Conservation (phyloP, 37 sponge, comb jelly and placozoan species). For the Halichondria panicea region DNA sequence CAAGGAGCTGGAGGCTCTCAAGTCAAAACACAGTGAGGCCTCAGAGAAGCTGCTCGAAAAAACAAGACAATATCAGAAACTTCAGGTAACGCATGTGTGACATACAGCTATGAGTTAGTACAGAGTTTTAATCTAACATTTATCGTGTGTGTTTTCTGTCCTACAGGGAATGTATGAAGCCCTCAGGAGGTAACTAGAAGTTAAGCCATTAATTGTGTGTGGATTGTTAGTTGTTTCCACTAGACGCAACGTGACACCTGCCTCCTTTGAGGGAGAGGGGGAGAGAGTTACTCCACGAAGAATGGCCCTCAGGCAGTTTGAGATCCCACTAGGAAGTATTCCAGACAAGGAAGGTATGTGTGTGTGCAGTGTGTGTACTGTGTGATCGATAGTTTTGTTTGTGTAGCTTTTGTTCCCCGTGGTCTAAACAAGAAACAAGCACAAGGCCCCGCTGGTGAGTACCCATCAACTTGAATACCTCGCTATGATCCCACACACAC, state of each 20-base stretch:
- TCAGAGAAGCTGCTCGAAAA: constrained; percentile 86
- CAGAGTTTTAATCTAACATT: neutral
- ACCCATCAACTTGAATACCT: too few relatives aligned
- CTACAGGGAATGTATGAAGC: constrained; percentile 77
- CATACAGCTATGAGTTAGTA: neutral
- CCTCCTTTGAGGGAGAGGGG: constrained; percentile 28
- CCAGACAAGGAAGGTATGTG: constrained; percentile 29
- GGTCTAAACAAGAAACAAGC: too few relatives aligned
- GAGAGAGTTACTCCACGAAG: neutral
- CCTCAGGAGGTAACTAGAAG: constrained; percentile 81
- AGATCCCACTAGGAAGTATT: constrained; percentile 32
- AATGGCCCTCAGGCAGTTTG: too few relatives aligned
- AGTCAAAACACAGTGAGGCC: constrained; percentile 69
- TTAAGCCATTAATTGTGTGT: too few relatives aligned
- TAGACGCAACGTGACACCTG: constrained; percentile 52
- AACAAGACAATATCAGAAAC: constrained; percentile 82
- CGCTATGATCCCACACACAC: too few relatives aligned
- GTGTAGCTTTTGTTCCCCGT: too few relatives aligned
- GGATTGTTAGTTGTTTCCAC: neutral
- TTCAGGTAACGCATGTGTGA: too few relatives aligned
- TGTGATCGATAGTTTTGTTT: too few relatives aligned
- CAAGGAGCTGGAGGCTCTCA: constrained; percentile 74
- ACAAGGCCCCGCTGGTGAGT: too few relatives aligned
- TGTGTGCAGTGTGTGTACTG: too few relatives aligned
- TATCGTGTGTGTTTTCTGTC: constrained; percentile 1